Evolutionary conservation across 1,140 invertebrate species (phyloP), one percentile per base, ranked within the genome.

Genomic region (Euura saliciscinereae): DNA sequence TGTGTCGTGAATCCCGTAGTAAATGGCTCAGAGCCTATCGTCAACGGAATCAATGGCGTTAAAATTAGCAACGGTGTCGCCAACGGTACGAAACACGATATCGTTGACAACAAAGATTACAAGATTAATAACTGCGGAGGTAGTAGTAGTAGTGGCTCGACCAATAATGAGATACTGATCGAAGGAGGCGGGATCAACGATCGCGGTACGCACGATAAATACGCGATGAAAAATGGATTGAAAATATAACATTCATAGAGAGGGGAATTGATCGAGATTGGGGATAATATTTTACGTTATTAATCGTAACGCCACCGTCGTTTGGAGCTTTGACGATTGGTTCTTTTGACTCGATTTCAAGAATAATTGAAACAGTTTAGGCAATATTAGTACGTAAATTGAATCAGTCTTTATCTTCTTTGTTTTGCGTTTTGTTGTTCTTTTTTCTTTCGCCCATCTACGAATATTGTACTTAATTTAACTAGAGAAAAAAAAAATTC

Each of bases 191-290:
- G 28, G 28, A 28, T 28, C 28, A 28, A 1, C 28, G 28, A 45
- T 68, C 3, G 51, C 44, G 44, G 70, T 64, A 44, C 45, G 74
- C 51, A 64, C 28, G 28, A 28, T 64, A 64, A 77, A 4, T 73
- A 71, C 13, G 45, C 11, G 4, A 72, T 73, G 69, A 43, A 70
- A 3, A 65, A 75, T 51, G 66, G 68, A 42, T 45, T 67, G 11
- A 76, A 65, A 66, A 69, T 65, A 70, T 68, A 65, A 73, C 65
- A 73, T n/a, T 70, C 1, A 45, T 69, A 28, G 45, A 44, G 44
- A 66, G 28, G 7, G 3, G 3, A 66, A 43, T 8, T 66, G 13
- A 13, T 13, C 8, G 13, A 64, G 1, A 64, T 28, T 28, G 28
- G 28, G 1, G 28, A 28, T 28, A 28, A 28, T 28, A 28, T 28